Conservation (phyloP, 2,888 invertebrate genomes). For the Sussaba pulchella region DNA sequence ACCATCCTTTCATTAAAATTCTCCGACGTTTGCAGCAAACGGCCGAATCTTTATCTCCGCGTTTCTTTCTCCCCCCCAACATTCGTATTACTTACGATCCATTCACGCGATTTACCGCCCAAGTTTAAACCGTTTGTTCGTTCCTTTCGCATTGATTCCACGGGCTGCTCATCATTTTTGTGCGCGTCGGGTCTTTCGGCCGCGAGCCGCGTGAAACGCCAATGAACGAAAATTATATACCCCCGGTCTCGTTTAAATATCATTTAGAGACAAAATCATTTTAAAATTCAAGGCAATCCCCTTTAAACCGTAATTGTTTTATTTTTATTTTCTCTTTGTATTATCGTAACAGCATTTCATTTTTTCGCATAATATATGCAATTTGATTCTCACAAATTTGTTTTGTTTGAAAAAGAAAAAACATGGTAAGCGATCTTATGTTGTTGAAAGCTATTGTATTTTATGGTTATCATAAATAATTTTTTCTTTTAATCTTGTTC, state of each 20-base stretch:
- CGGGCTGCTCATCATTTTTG: background rate
- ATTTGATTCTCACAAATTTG: background rate
- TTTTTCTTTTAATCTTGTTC: too few species aligned
- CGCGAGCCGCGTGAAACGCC: too few species aligned
- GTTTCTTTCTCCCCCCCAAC: background rate
- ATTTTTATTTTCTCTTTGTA: too few species aligned
- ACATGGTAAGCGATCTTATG: too few species aligned
- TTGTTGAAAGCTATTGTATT: too few species aligned
- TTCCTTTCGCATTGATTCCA: background rate
- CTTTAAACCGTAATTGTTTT: too few species aligned
- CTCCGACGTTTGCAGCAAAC: slow-evolving; percentile 6
- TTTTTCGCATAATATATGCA: too few species aligned
- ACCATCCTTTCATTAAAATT: slow-evolving; percentile 44
- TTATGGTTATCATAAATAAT: too few species aligned
- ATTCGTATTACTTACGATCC: slow-evolving; percentile 6
- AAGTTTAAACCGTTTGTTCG: background rate
- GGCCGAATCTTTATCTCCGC: slow-evolving; percentile 18
- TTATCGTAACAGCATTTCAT: too few species aligned
- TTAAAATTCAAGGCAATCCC: too few species aligned
- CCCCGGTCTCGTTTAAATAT: background rate
- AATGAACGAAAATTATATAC: slow-evolving; percentile 18
- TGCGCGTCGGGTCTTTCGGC: background rate
- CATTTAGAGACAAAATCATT: background rate
- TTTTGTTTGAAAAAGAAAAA: background rate
- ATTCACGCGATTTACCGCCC: slow-evolving; percentile 39